Base-by-base conservation (phyloP, 2,888 invertebrate genomes). In the Tribolium freemani region DNA sequence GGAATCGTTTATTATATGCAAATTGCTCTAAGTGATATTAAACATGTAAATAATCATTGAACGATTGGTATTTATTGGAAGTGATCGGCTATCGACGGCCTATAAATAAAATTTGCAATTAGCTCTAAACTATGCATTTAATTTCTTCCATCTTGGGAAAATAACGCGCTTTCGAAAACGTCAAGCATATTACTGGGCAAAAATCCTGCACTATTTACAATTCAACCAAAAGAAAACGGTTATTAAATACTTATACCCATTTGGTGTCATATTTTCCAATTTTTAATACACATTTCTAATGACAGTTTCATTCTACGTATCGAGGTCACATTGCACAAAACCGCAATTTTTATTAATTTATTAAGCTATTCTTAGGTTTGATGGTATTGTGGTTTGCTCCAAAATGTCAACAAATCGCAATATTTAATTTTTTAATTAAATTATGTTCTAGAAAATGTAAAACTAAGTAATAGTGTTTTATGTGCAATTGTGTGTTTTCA, bases 1-100 rank as follows among this genome's bases (percentile, higher is more conserved):
- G 76, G 74, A 79, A 79, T 76, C 74, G 78, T 79, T 82, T 74
- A 81, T 81, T 80, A 78, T 79, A 81, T 80, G 80, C 75, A 82
- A 81, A 82, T 81, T 74, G 75, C 57, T 54, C 63, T 68, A 70
- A 76, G 77, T 76, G 77, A 73, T 77, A 80, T 78, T 76, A 76
- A 77, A 76, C 74, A 71, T 76, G 26, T 60, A 74, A 78, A 64
- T 76, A 76, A 77, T 76, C 73, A 70, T 54, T 56, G 46, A 67
- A 48, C 56, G 46, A 67, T 67, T 56, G 66, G 56, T 46, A 67
- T 67, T 54, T 56, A 45, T 67, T 38, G 56, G 38, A 51, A 63
- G 51, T 51, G 66, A 67, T 67, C 38, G 56, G 11, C 44, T 5
- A 54, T 44, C 54, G 69, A 51, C 51, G 58, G 54, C 16, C 20